These are phyloP conservation scores for Micoletzkya japonica DNA, from an alignment of 2,888 invertebrate genomes.

Conservation along the genomic window DNA sequence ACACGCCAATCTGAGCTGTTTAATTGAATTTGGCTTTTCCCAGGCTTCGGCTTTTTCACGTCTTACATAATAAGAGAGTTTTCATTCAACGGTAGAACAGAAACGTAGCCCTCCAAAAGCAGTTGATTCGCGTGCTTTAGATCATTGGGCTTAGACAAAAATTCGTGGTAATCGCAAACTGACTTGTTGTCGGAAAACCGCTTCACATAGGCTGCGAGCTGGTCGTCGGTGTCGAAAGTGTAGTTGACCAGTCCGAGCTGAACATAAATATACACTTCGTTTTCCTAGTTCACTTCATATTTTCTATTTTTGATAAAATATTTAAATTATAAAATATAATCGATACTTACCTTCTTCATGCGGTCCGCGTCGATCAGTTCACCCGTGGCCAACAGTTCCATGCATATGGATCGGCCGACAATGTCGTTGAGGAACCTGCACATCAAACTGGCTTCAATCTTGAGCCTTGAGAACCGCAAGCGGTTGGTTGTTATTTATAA, in stretches of 20 bases:
- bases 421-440: slow-evolving; percentile 19
- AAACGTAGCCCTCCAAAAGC: too few relatives aligned
- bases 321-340: neutral
- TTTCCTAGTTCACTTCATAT: neutral
- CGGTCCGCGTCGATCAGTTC: slow-evolving; percentile 18
- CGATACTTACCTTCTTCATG: slow-evolving; percentile 4
- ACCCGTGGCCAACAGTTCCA: slow-evolving; percentile 15
- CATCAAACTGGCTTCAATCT: too few relatives aligned
- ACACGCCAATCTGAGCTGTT: too few relatives aligned
- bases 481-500: too few relatives aligned
- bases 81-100: too few relatives aligned
- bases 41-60: too few relatives aligned
- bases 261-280: neutral
- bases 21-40: too few relatives aligned
- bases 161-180: neutral
- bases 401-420: slow-evolving; percentile 7
- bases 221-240: slow-evolving; percentile 4
- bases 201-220: slow-evolving; percentile 7
- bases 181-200: slow-evolving; percentile 15
- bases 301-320: neutral
- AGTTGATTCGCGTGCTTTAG: too few relatives aligned
- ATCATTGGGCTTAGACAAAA: too few relatives aligned
- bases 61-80: too few relatives aligned
- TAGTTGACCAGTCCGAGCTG: slow-evolving; percentile 12
- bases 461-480: too few relatives aligned